These are phyloP conservation scores for Dyspetes luteomarginatus DNA, from an alignment of 2,888 invertebrate species.

Conservation along the genomic window DNA sequence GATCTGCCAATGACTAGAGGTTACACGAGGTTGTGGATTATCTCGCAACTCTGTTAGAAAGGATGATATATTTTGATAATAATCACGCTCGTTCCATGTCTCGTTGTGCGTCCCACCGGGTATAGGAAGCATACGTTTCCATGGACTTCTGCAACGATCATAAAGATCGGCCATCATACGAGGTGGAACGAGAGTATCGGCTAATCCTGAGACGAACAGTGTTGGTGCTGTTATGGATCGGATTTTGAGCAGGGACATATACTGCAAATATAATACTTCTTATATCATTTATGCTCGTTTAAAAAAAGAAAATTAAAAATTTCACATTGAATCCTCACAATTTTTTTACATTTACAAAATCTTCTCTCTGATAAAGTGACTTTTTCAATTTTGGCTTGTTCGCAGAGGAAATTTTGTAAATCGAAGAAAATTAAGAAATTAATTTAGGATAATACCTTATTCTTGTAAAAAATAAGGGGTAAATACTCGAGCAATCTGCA, in stretches of 20 bases:
- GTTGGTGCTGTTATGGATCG: conserved; percentile 90
- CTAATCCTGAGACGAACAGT: conserved; percentile 94
- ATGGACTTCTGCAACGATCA: conserved; percentile 89
- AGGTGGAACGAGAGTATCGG: conserved; percentile 95
- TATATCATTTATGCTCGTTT: background rate
- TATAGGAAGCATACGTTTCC: conserved; percentile 91
- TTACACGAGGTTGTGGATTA: conserved; percentile 74
- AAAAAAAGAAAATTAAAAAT: too few species aligned
- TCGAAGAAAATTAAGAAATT: background rate
- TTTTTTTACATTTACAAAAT: too few species aligned
- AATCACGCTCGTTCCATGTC: conserved; percentile 95
- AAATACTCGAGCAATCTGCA: conserved; percentile 89
- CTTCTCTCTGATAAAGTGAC: too few species aligned
- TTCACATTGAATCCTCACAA: too few species aligned
- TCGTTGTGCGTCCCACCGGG: conserved; percentile 96
- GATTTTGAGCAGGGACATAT: conserved; percentile 90
- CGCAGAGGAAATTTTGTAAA: too few species aligned
- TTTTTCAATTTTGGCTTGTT: too few species aligned
- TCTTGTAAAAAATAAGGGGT: conserved; percentile 94
- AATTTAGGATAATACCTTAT: conserved; percentile 88
- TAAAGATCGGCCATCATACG: conserved; percentile 94
- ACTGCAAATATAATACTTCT: conserved; percentile 85
- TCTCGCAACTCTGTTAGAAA: conserved; percentile 79
- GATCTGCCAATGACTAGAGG: conserved; percentile 77
- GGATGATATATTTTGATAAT: conserved; percentile 84